Evolutionary conservation across 2,888 invertebrate genomes (phyloP).

Genomic region (Theretra japonica): DNA sequence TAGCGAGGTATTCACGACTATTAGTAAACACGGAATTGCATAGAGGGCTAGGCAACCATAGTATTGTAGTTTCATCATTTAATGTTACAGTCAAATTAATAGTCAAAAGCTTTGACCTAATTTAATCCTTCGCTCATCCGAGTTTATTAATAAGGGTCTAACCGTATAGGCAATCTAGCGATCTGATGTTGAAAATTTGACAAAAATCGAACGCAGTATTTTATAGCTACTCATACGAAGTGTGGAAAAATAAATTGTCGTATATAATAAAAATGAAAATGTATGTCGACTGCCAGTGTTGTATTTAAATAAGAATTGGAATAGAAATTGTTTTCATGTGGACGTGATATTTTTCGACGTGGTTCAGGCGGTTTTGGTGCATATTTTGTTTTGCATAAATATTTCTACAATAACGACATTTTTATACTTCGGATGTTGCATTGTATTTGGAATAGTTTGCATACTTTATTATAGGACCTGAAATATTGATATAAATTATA

Average conservation of each 20-base stretch:
- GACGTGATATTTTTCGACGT: conserved; percentile 12
- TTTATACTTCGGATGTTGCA: background rate
- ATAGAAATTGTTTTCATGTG: conserved; percentile 24
- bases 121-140: no score
- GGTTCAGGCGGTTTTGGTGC: conserved; percentile 17
- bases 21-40: no score
- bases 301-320: conserved; percentile 22
- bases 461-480: background rate
- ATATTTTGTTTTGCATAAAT: conserved; percentile 15
- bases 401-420: conserved; percentile 5
- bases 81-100: no score
- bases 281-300: conserved; percentile 21
- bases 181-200: background rate
- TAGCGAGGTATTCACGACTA: no score
- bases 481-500: background rate
- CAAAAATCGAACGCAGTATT: background rate
- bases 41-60: no score
- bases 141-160: no score
- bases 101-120: no score
- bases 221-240: conserved; percentile 9
- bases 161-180: no score
- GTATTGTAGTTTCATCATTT: no score
- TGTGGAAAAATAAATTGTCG: conserved; percentile 10
- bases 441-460: background rate
- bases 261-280: conserved; percentile 18